phyloP scores from a whole-genome alignment of 2,113 vertebrate genomes.

The Macrotis lagotis region DNA sequence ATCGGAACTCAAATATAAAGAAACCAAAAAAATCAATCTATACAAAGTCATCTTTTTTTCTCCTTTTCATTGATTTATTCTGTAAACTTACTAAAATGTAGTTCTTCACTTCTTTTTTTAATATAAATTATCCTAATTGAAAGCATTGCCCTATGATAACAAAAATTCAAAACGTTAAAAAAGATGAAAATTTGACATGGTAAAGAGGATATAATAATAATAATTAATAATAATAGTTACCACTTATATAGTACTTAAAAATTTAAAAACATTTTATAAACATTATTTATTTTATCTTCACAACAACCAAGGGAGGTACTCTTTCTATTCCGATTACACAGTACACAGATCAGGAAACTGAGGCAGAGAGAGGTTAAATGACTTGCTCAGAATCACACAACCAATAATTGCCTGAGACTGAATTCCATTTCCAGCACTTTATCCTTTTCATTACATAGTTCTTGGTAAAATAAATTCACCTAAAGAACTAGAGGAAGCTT shows the following conservation, averaged over 20 bases:
- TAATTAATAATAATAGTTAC: too few species aligned
- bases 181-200: constrained; percentile 41
- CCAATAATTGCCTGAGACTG: too few species aligned
- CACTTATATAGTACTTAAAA: too few species aligned
- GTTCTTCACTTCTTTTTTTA: neutral
- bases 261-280: too few species aligned
- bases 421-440: too few species aligned
- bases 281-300: too few species aligned
- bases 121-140: neutral
- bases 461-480: neutral
- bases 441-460: constrained; percentile 4
- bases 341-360: too few species aligned
- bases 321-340: too few species aligned
- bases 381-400: too few species aligned
- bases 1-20: neutral
- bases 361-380: too few species aligned
- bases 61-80: neutral
- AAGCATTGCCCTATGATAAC: neutral
- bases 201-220: neutral
- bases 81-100: neutral
- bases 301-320: too few species aligned
- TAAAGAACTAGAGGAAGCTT: constrained; percentile 37
- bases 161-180: neutral
- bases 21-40: neutral
- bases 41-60: neutral